A percentile compares a stretch with the other conserved stretches of the same genome.
Conservation (phyloP, 2,797 vertebrate genomes). For the Pagetopsis macropterus region DNA sequence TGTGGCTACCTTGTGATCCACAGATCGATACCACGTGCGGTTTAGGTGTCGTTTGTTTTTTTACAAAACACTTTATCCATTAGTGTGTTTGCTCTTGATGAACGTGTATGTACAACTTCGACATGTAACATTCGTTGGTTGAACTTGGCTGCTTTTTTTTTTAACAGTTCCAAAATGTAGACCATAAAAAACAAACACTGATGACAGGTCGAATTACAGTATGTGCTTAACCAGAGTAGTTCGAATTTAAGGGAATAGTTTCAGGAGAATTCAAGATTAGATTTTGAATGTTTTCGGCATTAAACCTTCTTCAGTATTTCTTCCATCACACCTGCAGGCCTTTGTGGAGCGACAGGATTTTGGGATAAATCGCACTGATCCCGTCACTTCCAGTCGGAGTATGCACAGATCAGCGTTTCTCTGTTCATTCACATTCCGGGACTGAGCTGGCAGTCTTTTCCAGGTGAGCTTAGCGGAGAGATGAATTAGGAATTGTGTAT, state of each 20-base stretch:
- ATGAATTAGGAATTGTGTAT: conserved; percentile 9
- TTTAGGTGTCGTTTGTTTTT: too few species aligned
- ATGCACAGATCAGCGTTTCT: conserved; percentile 48
- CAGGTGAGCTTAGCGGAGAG: conserved; percentile 35
- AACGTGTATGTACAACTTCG: too few species aligned
- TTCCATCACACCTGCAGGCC: conserved; percentile 29
- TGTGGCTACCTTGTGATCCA: too few species aligned
- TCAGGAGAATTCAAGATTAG: neutral
- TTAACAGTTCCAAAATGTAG: too few species aligned
- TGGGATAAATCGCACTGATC: conserved; percentile 38
- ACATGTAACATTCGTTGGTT: too few species aligned
- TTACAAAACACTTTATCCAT: too few species aligned
- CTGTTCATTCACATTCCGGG: conserved; percentile 13
- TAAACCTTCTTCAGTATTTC: neutral
- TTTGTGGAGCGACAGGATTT: conserved; percentile 25
- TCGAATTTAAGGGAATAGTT: neutral
- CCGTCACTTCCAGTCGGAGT: conserved; percentile 40
- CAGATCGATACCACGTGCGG: too few species aligned
- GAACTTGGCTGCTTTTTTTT: too few species aligned
- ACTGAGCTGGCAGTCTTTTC: conserved; percentile 47
- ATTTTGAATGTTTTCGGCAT: neutral
- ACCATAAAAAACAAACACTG: too few species aligned
- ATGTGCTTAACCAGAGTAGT: neutral
- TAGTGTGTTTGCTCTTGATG: too few species aligned
- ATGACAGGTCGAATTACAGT: neutral